phyloP scores from a whole-genome alignment of 2,888 invertebrate species.

The Oligia latruncula region DNA sequence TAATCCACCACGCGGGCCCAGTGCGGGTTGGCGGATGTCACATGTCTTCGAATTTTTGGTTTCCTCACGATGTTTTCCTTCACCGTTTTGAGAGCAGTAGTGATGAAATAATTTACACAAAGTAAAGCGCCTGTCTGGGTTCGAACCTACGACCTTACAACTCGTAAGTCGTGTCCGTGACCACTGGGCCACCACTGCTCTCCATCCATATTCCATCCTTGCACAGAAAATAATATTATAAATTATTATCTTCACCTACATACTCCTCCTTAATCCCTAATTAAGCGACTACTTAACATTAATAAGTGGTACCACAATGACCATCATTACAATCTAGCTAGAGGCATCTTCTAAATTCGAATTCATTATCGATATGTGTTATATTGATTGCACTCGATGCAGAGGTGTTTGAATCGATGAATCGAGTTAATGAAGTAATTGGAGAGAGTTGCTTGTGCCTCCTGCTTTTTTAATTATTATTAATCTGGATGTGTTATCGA shows the following conservation, averaged over 20 bases:
- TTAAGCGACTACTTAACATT: conserved; percentile 39
- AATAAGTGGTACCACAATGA: conserved; percentile 37
- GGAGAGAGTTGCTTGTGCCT: conserved; percentile 26
- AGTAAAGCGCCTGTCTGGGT: too few relatives aligned
- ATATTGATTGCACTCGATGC: conserved; percentile 42
- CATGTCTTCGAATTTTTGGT: too few relatives aligned
- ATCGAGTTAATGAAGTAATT: conserved; percentile 63
- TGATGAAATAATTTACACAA: too few relatives aligned
- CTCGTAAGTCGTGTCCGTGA: too few relatives aligned
- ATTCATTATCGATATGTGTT: conserved; percentile 52
- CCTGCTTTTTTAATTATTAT: conserved; percentile 49
- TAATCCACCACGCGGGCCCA: too few relatives aligned
- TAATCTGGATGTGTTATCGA: conserved; percentile 47
- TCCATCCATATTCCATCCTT: background rate
- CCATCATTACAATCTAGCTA: conserved; percentile 29
- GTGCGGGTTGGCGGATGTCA: too few relatives aligned
- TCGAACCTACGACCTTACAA: too few relatives aligned
- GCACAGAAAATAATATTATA: background rate
- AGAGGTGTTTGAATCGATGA: conserved; percentile 55
- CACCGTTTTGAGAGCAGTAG: too few relatives aligned
- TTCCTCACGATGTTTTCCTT: too few relatives aligned
- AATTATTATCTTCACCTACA: background rate
- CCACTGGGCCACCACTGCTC: too few relatives aligned
- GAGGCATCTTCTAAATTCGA: conserved; percentile 43
- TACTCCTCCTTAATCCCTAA: conserved; percentile 44